A percentile compares a stretch with the other conserved stretches of the same genome.
These are phyloP conservation scores for Gephyroberyx darwinii DNA, from an alignment of 2,797 vertebrate species.

Conservation along the genomic window DNA sequence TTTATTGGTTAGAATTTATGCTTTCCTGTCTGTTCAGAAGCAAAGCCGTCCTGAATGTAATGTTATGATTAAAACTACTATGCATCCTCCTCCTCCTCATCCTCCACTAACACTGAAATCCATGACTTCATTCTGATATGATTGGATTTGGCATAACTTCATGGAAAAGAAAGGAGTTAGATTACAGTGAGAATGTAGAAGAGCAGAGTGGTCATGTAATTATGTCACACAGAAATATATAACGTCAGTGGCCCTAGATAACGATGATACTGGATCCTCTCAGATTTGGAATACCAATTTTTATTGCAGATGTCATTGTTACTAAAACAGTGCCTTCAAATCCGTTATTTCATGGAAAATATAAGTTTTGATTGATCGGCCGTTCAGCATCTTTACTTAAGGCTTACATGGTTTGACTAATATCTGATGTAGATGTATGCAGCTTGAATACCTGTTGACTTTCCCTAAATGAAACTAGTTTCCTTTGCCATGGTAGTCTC, in stretches of 20 bases:
- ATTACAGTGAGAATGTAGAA: too few relatives aligned
- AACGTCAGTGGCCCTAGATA: not conserved
- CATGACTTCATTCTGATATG: not conserved
- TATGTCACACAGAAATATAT: not conserved
- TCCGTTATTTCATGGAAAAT: too few relatives aligned
- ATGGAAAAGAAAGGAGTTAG: not conserved
- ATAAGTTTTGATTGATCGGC: too few relatives aligned
- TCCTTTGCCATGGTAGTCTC: too few relatives aligned
- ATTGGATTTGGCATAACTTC: conserved; percentile 28
- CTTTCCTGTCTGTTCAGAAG: conserved; percentile 13
- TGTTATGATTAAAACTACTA: conserved; percentile 25
- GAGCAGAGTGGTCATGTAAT: not conserved
- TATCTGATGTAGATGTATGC: too few relatives aligned
- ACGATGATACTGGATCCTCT: not conserved
- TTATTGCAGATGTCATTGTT: too few relatives aligned
- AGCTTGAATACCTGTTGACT: too few relatives aligned
- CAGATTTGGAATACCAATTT: not conserved
- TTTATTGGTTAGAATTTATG: conserved; percentile 37
- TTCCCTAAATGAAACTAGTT: too few relatives aligned
- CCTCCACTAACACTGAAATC: not conserved
- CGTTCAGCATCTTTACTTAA: too few relatives aligned
- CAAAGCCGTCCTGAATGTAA: conserved; percentile 15
- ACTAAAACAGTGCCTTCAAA: too few relatives aligned
- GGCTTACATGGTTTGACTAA: too few relatives aligned
- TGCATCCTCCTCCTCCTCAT: not conserved